A percentile compares a stretch with the other conserved stretches of the same genome.
Evolutionary conservation across 2,797 vertebrate genomes (phyloP).

Genomic region (Antennarius maculatus): DNA sequence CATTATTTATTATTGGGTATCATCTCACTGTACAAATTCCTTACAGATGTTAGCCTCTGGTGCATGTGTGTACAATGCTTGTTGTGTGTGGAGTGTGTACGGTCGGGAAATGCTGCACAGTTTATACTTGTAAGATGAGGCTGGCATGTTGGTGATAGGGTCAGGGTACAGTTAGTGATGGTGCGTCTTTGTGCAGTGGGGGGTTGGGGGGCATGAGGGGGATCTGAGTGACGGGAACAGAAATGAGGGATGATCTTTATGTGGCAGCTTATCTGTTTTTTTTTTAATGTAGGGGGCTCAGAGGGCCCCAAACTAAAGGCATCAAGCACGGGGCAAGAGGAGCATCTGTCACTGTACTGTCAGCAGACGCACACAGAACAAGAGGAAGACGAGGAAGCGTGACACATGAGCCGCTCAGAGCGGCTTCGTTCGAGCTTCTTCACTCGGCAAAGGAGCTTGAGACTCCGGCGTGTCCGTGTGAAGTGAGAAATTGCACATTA

Average conservation of each 20-base stretch:
- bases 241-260: slow-evolving; percentile 82
- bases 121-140: slow-evolving; percentile 31
- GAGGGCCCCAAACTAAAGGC: slow-evolving; percentile 66
- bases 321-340: slow-evolving; percentile 51
- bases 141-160: slow-evolving; percentile 38
- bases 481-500: background rate
- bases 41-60: slow-evolving; percentile 76
- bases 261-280: slow-evolving; percentile 80
- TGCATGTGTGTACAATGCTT: slow-evolving; percentile 26
- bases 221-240: slow-evolving; percentile 77
- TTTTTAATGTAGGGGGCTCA: slow-evolving; percentile 71
- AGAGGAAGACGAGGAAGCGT: slow-evolving; percentile 18
- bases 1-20: slow-evolving; percentile 86
- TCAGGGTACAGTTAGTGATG: slow-evolving; percentile 24
- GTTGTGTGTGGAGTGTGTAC: slow-evolving; percentile 21
- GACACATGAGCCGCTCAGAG: slow-evolving; percentile 38
- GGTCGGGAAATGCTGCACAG: slow-evolving; percentile 32
- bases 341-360: slow-evolving; percentile 58
- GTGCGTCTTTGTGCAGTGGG: slow-evolving; percentile 35
- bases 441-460: background rate
- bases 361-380: slow-evolving; percentile 43
- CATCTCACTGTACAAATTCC: slow-evolving; percentile 83
- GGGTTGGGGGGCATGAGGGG: slow-evolving; percentile 26
- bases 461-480: slow-evolving; percentile 3
- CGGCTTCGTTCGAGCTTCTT: slow-evolving; percentile 53